phyloP scores from a whole-genome alignment of 2,113 vertebrate species.

The zebrafish (Danio rerio) region GRCz12tu NC_133191.1:32299501-32300000 shows the following conservation, averaged over 20 bases:
- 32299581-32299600: constrained; percentile 73
- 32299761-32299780: constrained; percentile 54
- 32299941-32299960: neutral
- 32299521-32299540: neutral
- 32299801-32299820: constrained; percentile 62
- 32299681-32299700: constrained; percentile 58
- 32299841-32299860: constrained; percentile 57
- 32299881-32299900: constrained; percentile 55
- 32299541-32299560: constrained; percentile 61
- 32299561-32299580: constrained; percentile 70
- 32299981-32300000: neutral
- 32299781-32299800: constrained; percentile 8
- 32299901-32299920: constrained; percentile 55
- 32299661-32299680: constrained; percentile 42
- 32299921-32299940: constrained; percentile 55
- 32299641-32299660: constrained; percentile 70
- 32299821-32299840: constrained; percentile 61
- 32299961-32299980: neutral
- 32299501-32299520: neutral
- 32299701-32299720: constrained; percentile 49
- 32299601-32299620: constrained; percentile 76
- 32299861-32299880: constrained; percentile 71
- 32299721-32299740: constrained; percentile 50
- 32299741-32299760: constrained; percentile 61
- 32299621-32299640: constrained; percentile 68